Conservation (phyloP, 2,113 vertebrate genomes). For the Microcebus ravelobensis region DNA sequence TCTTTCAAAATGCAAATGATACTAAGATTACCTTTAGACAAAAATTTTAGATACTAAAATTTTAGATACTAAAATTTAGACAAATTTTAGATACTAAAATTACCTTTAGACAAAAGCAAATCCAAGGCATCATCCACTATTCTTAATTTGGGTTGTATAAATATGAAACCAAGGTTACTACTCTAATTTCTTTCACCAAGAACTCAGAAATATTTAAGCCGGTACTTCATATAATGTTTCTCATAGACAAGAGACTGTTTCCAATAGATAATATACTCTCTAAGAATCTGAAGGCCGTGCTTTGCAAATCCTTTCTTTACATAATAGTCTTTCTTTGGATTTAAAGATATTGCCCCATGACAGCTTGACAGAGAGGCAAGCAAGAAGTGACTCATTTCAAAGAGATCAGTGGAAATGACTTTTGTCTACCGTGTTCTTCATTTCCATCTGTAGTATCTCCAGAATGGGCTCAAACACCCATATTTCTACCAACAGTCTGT, state of each 20-base stretch:
- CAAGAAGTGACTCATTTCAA: background rate
- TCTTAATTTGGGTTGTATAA: background rate
- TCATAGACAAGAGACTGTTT: background rate
- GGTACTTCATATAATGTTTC: background rate
- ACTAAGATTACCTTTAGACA: background rate
- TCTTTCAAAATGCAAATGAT: background rate
- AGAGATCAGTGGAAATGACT: background rate
- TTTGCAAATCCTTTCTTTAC: background rate
- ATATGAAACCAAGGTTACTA: background rate
- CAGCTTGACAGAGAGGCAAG: background rate
- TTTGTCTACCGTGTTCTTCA: background rate
- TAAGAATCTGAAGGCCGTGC: background rate
- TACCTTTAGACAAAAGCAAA: background rate
- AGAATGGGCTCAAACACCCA: background rate
- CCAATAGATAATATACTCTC: background rate
- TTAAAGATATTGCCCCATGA: background rate
- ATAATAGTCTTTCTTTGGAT: background rate
- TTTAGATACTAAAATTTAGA: too few species aligned
- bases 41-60: too few species aligned
- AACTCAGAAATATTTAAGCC: background rate
- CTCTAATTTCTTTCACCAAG: background rate
- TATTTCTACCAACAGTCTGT: background rate
- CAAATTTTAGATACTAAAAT: background rate
- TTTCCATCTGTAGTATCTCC: background rate
- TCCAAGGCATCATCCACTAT: background rate